A percentile compares a stretch with the other conserved stretches of the same genome.
Conservation (phyloP, 2,797 vertebrate genomes). For the Phataginus tricuspis region DNA sequence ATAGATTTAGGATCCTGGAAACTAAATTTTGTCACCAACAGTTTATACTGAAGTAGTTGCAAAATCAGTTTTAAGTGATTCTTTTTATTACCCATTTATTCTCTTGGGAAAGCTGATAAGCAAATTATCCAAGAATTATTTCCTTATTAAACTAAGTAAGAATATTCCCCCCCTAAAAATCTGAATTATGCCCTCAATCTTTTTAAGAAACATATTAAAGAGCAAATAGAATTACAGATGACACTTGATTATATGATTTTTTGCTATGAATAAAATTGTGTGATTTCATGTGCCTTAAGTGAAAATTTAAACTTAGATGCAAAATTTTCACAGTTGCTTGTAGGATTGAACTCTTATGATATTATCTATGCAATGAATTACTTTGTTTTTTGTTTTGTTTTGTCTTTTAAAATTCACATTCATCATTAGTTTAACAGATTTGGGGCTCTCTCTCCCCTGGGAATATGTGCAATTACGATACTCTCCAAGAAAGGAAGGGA, state of each 20-base stretch:
- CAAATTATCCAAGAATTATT: constrained; percentile 41
- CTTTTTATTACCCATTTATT: background rate
- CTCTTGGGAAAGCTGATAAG: constrained; percentile 6
- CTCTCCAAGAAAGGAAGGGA: background rate
- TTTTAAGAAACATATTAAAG: constrained; percentile 34
- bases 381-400: background rate
- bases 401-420: constrained; percentile 45
- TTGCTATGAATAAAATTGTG: background rate
- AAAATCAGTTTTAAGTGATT: constrained; percentile 30
- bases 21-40: background rate
- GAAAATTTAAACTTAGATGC: constrained; percentile 35
- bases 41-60: background rate
- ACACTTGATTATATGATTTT: constrained; percentile 32
- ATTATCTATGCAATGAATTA: background rate
- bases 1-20: background rate
- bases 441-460: constrained; percentile 53
- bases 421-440: constrained; percentile 55
- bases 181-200: constrained; percentile 10
- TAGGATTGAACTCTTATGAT: background rate
- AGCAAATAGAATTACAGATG: constrained; percentile 48
- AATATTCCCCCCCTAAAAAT: background rate
- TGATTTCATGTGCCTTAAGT: background rate
- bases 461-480: constrained; percentile 76
- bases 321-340: background rate
- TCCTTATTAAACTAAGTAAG: constrained; percentile 20